phyloP scores from a whole-genome alignment of 2,113 vertebrate genomes.

The Pseudopipra pipra region DNA sequence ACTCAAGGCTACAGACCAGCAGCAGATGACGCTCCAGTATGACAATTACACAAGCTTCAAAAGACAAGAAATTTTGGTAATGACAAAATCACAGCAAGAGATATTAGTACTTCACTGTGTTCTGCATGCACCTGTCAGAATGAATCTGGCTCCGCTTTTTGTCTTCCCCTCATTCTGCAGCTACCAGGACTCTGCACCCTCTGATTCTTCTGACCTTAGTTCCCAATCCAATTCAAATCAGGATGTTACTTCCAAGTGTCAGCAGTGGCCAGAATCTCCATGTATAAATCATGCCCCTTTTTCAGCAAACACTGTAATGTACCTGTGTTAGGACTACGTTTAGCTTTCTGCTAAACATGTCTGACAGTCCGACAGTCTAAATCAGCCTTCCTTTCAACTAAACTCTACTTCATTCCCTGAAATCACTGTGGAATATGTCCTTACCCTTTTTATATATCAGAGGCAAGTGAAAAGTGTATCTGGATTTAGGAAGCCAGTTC shows the following conservation, averaged over 20 bases:
- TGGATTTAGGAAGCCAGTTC: neutral
- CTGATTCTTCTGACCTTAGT: neutral
- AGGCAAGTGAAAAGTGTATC: neutral
- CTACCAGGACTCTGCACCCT: neutral
- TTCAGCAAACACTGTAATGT: neutral
- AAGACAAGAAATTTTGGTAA: neutral
- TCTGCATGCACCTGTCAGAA: neutral
- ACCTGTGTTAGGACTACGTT: neutral
- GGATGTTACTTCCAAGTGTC: neutral
- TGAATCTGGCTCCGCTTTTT: neutral
- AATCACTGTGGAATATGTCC: neutral
- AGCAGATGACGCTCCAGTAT: neutral
- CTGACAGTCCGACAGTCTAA: neutral
- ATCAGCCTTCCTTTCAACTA: neutral
- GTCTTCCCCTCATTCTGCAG: neutral
- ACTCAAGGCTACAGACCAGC: neutral
- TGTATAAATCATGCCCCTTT: fast-evolving
- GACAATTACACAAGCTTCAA: neutral
- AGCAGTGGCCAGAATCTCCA: neutral
- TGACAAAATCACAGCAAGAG: neutral
- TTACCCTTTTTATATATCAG: neutral
- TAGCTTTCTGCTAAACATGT: neutral
- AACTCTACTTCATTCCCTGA: neutral
- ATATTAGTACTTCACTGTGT: neutral
- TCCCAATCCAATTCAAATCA: neutral